Evolutionary conservation across 2,113 vertebrate genomes (phyloP), one percentile per base, ranked within the genome.

Genomic region (Bubalus kerabau): DNA sequence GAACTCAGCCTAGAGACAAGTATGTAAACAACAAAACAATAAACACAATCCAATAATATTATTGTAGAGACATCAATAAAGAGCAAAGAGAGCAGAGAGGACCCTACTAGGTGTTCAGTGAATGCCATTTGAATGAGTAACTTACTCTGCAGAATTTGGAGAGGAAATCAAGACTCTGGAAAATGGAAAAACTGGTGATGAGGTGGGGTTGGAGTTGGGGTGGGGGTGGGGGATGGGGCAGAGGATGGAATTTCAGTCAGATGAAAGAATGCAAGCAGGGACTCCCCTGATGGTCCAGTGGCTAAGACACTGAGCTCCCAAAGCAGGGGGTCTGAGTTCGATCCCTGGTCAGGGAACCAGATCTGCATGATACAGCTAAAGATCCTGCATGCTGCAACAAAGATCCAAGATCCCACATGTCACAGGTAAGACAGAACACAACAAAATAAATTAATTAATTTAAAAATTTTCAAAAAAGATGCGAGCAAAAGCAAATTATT

Each of bases 231-330:
- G 30, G n/a, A 52, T 36, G 56, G 26, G 30, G 24, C 36, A 87
- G 19, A 95, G 46, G 59, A 76, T 56, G 19, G 57, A 43, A 95
- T 90, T 90, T 19, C 36, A 93, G 59, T 48, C 15, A 56, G 24
- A 86, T 36, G 21, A 82, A 87, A 64, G 43, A 54, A 74, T 48
- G 6, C 6, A 0, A 76, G 36, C 23, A 76, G 71, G 36, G 12
- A 26, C 71, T 43, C 40, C 12, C 71, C 23, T 26, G 71, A 71
- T 12, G n/a, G 21, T 76, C 71, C 71, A 76, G 6, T 43, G 71
- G 36, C 71, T 76, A 74, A 74, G 71, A 43, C 40, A 24, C 71
- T 26, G 40, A 26, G 71, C 71, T 43, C 71, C 71, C 36, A 43
- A 14, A 14, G 12, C 40, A 76, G 23, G 40, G 6, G 6, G 23